phyloP scores from a whole-genome alignment of 1,140 invertebrate species.

The Manduca sexta region DNA sequence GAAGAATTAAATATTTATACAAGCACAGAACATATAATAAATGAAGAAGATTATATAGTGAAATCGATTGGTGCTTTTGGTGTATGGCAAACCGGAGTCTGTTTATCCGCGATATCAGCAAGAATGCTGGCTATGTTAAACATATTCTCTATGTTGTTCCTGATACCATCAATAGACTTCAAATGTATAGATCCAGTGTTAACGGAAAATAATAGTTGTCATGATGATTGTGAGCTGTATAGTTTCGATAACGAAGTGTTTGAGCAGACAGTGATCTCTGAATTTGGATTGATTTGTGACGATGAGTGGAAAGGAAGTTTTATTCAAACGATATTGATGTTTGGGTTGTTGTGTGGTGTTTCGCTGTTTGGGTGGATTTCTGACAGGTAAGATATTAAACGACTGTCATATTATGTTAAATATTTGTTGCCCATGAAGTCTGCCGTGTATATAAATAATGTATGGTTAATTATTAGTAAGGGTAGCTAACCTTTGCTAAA shows the following conservation, averaged over 20 bases:
- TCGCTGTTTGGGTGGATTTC: constrained; percentile 38
- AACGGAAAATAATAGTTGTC: constrained; percentile 24
- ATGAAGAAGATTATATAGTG: constrained; percentile 35
- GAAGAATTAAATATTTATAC: not conserved
- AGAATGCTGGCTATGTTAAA: constrained; percentile 33
- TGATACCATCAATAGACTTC: constrained; percentile 34
- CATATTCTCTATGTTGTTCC: constrained; percentile 28
- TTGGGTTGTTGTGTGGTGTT: constrained; percentile 31
- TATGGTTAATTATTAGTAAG: not conserved
- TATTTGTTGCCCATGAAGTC: not conserved
- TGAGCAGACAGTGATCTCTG: constrained; percentile 27
- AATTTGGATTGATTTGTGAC: constrained; percentile 37
- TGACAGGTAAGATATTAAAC: constrained; percentile 30
- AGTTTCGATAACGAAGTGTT: constrained; percentile 24
- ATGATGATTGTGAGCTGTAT: constrained; percentile 31
- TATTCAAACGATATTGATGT: constrained; percentile 33
- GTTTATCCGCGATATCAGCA: constrained; percentile 10
- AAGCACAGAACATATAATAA: constrained; percentile 6
- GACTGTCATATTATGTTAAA: not conserved
- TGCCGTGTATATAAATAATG: not conserved
- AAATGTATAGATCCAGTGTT: constrained; percentile 18
- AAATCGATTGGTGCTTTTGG: constrained; percentile 33
- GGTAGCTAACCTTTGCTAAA: not conserved
- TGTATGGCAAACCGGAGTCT: constrained; percentile 26
- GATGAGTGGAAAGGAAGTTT: constrained; percentile 36